phyloP scores from a whole-genome alignment of 2,888 invertebrate genomes.

The Tenodera sinensis region DNA sequence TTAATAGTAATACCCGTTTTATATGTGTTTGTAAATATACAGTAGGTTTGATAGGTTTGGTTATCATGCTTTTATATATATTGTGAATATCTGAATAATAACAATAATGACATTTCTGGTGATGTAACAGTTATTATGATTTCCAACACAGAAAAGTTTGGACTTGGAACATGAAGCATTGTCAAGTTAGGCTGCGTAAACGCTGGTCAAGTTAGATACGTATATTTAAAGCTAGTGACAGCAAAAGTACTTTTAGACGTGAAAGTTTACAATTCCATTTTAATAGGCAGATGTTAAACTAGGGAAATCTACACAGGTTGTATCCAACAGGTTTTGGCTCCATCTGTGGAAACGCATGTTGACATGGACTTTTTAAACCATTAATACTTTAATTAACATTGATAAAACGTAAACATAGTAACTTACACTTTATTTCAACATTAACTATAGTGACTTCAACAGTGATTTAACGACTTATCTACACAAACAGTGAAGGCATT shows the following conservation, averaged over 20 bases:
- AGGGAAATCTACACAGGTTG: neutral
- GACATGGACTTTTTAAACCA: neutral
- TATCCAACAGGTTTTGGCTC: neutral
- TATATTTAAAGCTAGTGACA: neutral
- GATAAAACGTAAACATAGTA: too few species aligned
- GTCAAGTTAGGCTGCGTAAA: neutral
- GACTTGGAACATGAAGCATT: neutral
- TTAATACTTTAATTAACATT: too few species aligned
- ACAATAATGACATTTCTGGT: constrained; percentile 29
- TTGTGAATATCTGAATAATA: neutral
- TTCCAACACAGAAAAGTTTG: neutral
- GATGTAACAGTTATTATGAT: neutral
- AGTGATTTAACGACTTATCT: too few species aligned
- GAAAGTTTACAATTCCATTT: neutral
- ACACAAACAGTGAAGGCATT: too few species aligned
- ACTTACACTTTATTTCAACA: too few species aligned
- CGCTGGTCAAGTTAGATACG: neutral
- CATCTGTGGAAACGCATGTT: neutral
- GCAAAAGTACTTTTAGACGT: neutral
- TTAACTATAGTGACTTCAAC: too few species aligned
- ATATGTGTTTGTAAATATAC: constrained; percentile 4
- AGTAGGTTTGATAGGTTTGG: neutral
- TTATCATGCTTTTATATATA: neutral
- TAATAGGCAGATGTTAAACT: neutral
- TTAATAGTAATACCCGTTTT: constrained; percentile 17